phyloP scores from a whole-genome alignment of 2,113 vertebrate species.

The Uropsilus gracilis region DNA sequence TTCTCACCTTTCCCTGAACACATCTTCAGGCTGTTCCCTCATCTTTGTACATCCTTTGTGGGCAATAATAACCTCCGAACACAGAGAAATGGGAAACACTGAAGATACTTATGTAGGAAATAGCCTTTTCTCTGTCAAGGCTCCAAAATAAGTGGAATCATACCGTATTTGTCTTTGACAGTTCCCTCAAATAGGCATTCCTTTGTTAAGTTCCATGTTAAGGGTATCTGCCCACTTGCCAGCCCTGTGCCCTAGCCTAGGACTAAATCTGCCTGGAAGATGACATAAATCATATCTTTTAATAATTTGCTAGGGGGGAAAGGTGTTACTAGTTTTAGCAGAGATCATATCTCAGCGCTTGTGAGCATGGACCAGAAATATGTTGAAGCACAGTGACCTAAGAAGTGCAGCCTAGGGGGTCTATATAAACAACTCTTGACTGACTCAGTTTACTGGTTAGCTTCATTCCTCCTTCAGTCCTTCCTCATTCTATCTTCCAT shows the following conservation, averaged over 20 bases:
- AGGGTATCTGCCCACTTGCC: not conserved
- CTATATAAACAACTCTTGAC: too few relatives aligned
- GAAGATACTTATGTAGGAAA: not conserved
- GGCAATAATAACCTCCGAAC: not conserved
- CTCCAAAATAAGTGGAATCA: not conserved
- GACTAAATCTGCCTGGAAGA: not conserved
- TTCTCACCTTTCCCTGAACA: slow-evolving; percentile 9
- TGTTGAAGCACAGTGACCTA: too few relatives aligned
- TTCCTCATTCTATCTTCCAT: too few relatives aligned
- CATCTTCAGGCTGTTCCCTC: not conserved
- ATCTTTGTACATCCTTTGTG: not conserved
- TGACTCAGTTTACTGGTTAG: too few relatives aligned
- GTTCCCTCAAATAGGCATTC: not conserved
- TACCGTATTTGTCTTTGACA: not conserved
- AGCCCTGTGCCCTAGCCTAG: not conserved
- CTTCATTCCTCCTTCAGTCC: too few relatives aligned
- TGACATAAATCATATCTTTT: not conserved
- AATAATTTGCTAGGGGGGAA: not conserved
- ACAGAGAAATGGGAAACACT: not conserved
- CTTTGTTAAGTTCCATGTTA: not conserved
- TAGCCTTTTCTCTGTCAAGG: not conserved
- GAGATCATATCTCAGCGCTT: not conserved
- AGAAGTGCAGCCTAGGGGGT: too few relatives aligned
- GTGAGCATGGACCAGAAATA: too few relatives aligned
- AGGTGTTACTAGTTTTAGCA: not conserved